Evolutionary conservation across 2,113 vertebrate species (phyloP).

Genomic region (Numida meleagris): DNA sequence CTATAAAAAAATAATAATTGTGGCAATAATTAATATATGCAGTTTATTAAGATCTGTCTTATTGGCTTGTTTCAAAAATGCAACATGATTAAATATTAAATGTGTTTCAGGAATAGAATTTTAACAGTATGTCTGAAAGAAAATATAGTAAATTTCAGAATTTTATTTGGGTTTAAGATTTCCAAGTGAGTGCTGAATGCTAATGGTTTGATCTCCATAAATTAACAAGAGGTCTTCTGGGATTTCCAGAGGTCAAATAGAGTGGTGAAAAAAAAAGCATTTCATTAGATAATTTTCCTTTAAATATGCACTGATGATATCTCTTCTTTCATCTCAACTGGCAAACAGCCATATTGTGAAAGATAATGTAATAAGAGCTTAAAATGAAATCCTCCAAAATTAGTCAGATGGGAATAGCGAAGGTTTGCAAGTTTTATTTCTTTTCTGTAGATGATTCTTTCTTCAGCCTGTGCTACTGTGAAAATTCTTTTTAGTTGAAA

Average conservation of each 20-base stretch:
- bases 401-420: background rate
- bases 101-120: background rate
- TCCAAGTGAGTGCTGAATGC: background rate
- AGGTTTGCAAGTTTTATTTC: background rate
- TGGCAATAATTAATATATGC: background rate
- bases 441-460: background rate
- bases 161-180: background rate
- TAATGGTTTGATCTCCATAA: background rate
- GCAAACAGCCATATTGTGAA: background rate
- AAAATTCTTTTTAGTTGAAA: background rate
- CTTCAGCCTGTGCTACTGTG: background rate
- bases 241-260: background rate
- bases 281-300: background rate
- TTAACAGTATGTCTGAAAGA: background rate
- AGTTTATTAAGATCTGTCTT: background rate
- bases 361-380: background rate
- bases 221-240: background rate
- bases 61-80: background rate
- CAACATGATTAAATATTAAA: background rate
- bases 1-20: background rate
- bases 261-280: background rate
- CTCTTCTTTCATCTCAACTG: background rate
- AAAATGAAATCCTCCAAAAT: background rate
- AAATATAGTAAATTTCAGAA: background rate
- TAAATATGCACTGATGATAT: background rate